Base-by-base conservation (phyloP, 2,888 invertebrate species). In the Meliscaeva auricollis region DNA sequence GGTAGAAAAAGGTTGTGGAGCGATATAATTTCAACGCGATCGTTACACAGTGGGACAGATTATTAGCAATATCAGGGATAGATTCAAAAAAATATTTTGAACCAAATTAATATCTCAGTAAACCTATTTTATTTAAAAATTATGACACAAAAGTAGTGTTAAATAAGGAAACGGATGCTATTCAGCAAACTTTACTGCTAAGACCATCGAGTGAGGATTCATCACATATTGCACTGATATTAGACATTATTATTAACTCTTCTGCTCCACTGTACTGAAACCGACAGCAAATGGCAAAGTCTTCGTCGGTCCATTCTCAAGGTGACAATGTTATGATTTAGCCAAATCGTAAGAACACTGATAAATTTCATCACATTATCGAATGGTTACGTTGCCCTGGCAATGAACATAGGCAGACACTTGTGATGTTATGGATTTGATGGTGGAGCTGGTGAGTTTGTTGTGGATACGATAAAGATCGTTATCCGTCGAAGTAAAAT, bases 311-410 rank as follows among this genome's bases (percentile, higher is more conserved):
- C 54, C 54, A 38, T 56, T 72, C 66, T 35, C 69, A 60, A 79
- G 79, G 84, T 74, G 79, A 64, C 69, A 69, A 82, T 68, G 70
- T 77, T 82, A 77, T 84, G 74, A 75, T 75, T 84, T 84, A 64
- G 52, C 26, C n/a, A 54, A 72, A 35, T 52, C 38, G 35, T 38
- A 50, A 78, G 32, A 68, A 11, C 8, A 11, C 41, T 48, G 62
- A 58, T 84, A 41, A 80, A 84, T 84, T 84, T 84, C 84, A 80
- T 75, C 84, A 84, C 58, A 66, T 79, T 58, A 54, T 66, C 50
- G 32, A 48, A 62, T 41, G 72, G n/a, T 64, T 75, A 41, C 68
- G 22, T 58, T 66, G 9, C 35, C 13, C 22, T 41, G 15, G 6
- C 17, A 5, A 41, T 41, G 60, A 22, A 30, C 44, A 13, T 32